Percentiles rank a stretch among this genome's conserved stretches.
Conservation (phyloP, 2,797 vertebrate species). For the Anguilla marmorata region DNA sequence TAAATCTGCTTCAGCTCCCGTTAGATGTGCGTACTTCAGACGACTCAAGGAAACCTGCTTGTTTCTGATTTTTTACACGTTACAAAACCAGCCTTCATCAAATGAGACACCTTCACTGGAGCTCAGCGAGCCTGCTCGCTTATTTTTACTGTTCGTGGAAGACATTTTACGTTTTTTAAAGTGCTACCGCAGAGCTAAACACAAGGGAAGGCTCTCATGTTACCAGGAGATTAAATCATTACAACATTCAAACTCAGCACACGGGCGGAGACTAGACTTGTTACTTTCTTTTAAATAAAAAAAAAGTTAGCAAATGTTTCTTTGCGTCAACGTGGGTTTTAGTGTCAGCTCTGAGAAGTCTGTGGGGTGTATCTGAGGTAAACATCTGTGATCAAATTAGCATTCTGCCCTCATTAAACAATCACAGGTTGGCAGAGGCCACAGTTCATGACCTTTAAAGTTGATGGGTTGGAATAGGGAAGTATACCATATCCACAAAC, state of each 20-base stretch:
- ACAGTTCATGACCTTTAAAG: neutral
- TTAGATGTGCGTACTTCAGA: conserved; percentile 44
- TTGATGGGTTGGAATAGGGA: neutral
- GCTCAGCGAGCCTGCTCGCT: neutral
- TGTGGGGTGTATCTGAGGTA: neutral
- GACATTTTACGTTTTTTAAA: neutral
- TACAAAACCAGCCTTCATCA: neutral
- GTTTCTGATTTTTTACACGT: neutral
- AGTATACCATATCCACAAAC: neutral
- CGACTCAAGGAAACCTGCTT: neutral
- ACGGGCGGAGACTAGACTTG: neutral
- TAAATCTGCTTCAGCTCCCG: conserved; percentile 46
- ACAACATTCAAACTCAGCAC: neutral
- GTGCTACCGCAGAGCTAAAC: neutral
- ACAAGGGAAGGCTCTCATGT: neutral
- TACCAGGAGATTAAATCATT: neutral
- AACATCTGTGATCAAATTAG: neutral
- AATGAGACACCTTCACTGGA: neutral
- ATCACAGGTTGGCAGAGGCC: neutral
- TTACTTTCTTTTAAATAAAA: neutral
- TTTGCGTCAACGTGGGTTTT: neutral
- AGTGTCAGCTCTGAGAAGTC: neutral
- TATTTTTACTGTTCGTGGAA: neutral
- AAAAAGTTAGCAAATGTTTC: neutral
- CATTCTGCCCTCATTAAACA: neutral